Evolutionary conservation across 2,888 invertebrate genomes (phyloP).

Genomic region (Eretmocerus hayati): DNA sequence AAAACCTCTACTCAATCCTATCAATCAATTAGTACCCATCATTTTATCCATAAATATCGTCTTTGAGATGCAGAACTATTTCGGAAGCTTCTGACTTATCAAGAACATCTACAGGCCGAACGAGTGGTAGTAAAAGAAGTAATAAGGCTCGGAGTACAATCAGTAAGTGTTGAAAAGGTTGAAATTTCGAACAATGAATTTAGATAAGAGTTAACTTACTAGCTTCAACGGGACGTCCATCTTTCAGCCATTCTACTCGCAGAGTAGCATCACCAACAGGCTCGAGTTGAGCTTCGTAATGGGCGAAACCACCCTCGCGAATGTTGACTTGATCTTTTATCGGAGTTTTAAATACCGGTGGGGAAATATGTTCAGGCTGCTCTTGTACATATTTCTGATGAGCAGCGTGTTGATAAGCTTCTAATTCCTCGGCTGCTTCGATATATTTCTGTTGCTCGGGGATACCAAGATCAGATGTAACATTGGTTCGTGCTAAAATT

Average conservation of each 20-base stretch:
- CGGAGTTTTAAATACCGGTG: constrained; percentile 82
- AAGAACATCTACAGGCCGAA: too few species aligned
- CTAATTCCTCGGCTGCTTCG: constrained; percentile 84
- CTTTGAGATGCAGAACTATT: too few species aligned
- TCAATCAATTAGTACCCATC: too few species aligned
- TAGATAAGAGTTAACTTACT: constrained; percentile 48
- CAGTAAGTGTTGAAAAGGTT: too few species aligned
- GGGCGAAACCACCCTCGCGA: constrained; percentile 89
- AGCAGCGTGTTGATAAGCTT: constrained; percentile 78
- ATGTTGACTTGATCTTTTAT: constrained; percentile 81
- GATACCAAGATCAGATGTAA: constrained; percentile 80
- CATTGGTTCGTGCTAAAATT: constrained; percentile 62
- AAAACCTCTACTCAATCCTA: too few species aligned
- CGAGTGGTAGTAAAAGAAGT: too few species aligned
- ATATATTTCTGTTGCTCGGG: constrained; percentile 87
- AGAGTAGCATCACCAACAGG: constrained; percentile 87
- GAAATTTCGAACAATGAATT: not conserved
- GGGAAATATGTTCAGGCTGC: constrained; percentile 69
- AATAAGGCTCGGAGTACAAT: too few species aligned
- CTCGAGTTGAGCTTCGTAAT: constrained; percentile 91
- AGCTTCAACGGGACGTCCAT: constrained; percentile 83
- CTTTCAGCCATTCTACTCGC: constrained; percentile 87
- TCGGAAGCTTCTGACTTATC: too few species aligned
- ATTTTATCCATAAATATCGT: too few species aligned
- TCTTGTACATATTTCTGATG: constrained; percentile 75